These are phyloP conservation scores for Alexandromys fortis DNA, from an alignment of 2,113 vertebrate genomes.

Conservation along the genomic window DNA sequence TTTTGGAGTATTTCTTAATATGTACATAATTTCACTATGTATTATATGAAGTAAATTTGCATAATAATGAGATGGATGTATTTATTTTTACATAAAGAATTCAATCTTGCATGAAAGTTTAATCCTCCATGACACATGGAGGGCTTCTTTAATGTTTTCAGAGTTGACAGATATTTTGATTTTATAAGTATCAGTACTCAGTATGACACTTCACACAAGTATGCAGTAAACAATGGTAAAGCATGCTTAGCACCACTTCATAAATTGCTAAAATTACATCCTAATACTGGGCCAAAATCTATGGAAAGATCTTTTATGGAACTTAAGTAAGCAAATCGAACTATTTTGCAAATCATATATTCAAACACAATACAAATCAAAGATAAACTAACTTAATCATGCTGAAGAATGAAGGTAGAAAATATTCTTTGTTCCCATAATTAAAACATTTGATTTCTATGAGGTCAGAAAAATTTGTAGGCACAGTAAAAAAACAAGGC, in stretches of 20 bases:
- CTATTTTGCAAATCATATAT: not conserved
- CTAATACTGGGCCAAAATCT: not conserved
- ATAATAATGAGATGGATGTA: not conserved
- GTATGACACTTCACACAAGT: not conserved
- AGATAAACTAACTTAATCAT: not conserved
- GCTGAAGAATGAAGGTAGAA: not conserved
- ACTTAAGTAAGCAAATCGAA: not conserved
- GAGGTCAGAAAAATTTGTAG: not conserved
- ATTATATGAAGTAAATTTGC: not conserved
- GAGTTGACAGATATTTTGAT: not conserved
- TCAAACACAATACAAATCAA: not conserved
- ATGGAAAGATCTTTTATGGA: not conserved
- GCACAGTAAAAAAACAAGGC: not conserved
- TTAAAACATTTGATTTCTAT: not conserved
- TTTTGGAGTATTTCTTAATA: not conserved
- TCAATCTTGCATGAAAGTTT: not conserved
- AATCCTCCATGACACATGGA: not conserved
- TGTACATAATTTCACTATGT: not conserved
- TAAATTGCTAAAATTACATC: not conserved
- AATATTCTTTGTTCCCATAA: not conserved
- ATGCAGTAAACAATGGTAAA: not conserved
- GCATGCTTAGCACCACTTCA: not conserved
- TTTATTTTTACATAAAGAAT: conserved; percentile 1
- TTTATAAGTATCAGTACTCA: not conserved
- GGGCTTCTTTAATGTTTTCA: not conserved